Conservation (phyloP, 2,113 vertebrate genomes). For the Oreochromis aureus region DNA sequence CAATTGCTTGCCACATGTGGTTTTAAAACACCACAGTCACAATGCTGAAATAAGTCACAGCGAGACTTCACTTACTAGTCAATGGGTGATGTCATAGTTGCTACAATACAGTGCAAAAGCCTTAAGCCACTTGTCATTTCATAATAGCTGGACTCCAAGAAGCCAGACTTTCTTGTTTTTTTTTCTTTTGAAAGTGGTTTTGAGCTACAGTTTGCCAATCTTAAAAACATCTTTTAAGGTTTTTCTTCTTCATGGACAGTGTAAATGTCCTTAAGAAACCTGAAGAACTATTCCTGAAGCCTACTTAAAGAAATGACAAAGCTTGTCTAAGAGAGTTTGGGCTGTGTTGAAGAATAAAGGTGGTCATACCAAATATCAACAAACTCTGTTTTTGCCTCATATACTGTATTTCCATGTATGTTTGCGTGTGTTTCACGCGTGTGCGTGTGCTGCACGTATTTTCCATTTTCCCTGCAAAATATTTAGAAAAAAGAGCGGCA, state of each 20-base stretch:
- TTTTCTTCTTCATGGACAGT: no score
- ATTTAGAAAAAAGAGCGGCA: background rate
- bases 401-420: background rate
- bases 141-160: background rate
- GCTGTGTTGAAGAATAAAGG: background rate
- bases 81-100: background rate
- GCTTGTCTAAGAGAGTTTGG: background rate
- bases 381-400: background rate
- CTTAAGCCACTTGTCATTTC: background rate
- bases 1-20: background rate
- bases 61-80: fast-evolving
- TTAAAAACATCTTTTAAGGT: background rate
- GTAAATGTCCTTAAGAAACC: no score
- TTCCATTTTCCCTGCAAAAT: background rate
- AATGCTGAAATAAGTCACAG: background rate
- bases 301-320: background rate
- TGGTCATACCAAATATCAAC: background rate
- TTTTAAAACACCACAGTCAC: background rate
- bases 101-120: background rate
- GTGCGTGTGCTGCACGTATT: background rate
- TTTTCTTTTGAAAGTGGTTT: background rate
- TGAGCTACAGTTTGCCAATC: background rate
- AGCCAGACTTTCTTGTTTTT: background rate
- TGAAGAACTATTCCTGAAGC: no score
- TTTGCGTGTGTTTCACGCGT: background rate